A percentile compares a stretch with the other conserved stretches of the same genome.
These are phyloP conservation scores for Hyppa rectilinea DNA, from an alignment of 2,888 invertebrate genomes.

Conservation along the genomic window DNA sequence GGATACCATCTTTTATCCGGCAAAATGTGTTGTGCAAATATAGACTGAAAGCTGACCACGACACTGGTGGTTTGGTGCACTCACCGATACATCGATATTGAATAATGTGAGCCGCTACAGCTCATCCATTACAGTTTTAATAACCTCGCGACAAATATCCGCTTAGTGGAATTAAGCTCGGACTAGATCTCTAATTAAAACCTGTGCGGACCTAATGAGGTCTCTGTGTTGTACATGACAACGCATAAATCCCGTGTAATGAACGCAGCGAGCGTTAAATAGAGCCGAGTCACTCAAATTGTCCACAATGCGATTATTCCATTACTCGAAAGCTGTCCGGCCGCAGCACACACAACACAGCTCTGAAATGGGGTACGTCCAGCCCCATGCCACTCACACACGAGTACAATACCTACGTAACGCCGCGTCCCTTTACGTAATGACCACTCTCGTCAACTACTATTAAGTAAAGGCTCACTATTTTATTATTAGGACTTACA, in stretches of 20 bases:
- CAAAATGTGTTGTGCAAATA: constrained; percentile 79
- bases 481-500: constrained; percentile 48
- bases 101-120: constrained; percentile 55
- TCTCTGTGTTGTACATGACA: constrained; percentile 84
- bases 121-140: constrained; percentile 45
- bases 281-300: constrained; percentile 87
- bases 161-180: constrained; percentile 70
- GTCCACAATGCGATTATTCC: constrained; percentile 89
- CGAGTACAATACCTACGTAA: constrained; percentile 41
- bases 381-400: constrained; percentile 55
- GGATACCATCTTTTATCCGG: constrained; percentile 82
- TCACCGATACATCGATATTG: constrained; percentile 67
- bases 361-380: constrained; percentile 68
- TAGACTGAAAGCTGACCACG: constrained; percentile 76
- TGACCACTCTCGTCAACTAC: constrained; percentile 56
- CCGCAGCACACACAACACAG: constrained; percentile 71
- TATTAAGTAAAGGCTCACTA: constrained; percentile 39
- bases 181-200: constrained; percentile 86
- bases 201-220: constrained; percentile 84
- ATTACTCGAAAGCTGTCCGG: constrained; percentile 80
- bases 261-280: constrained; percentile 87
- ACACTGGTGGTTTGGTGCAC: constrained; percentile 57
- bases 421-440: constrained; percentile 47
- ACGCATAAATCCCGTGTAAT: constrained; percentile 88
- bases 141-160: constrained; percentile 65